A percentile compares a stretch with the other conserved stretches of the same genome.
These are phyloP conservation scores for Drosophila triauraria DNA, from an alignment of 1,140 invertebrate genomes.

Conservation along the genomic window DNA sequence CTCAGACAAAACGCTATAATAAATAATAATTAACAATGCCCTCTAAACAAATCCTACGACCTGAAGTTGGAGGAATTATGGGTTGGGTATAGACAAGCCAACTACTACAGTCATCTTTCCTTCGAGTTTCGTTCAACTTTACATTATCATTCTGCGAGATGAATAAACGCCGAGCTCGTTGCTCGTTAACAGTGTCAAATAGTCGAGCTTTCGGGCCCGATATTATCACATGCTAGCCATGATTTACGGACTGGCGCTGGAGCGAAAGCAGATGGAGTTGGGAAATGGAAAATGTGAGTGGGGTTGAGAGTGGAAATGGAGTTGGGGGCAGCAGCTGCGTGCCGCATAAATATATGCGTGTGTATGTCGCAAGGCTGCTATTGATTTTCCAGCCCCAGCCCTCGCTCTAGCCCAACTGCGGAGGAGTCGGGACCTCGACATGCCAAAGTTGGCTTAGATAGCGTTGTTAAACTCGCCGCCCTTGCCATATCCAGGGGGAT, in stretches of 20 bases:
- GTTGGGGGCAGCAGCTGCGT: slow-evolving; percentile 40
- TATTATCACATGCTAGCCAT: slow-evolving; percentile 42
- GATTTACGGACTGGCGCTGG: slow-evolving; percentile 30
- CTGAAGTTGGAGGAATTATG: slow-evolving; percentile 4
- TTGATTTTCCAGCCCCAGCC: slow-evolving; percentile 60
- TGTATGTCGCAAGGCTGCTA: slow-evolving; percentile 42
- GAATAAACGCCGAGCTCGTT: slow-evolving; percentile 9
- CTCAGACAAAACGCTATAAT: slow-evolving; percentile 19
- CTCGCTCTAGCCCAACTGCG: slow-evolving; percentile 10
- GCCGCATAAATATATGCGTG: slow-evolving; percentile 51
- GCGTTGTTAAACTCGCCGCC: slow-evolving; percentile 50
- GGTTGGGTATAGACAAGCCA: background rate
- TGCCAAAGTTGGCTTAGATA: slow-evolving; percentile 72
- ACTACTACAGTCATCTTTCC: background rate
- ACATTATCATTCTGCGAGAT: background rate
- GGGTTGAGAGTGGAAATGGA: background rate
- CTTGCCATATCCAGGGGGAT: slow-evolving; percentile 44
- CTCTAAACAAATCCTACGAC: slow-evolving; percentile 16
- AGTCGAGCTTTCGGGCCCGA: slow-evolving; percentile 29
- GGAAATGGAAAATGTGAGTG: background rate
- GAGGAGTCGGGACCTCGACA: slow-evolving; percentile 38
- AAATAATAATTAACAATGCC: slow-evolving; percentile 45
- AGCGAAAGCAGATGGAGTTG: slow-evolving; percentile 26
- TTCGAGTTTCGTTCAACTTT: background rate
- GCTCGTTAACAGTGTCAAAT: slow-evolving; percentile 34